These are phyloP conservation scores for Cavia aperea DNA, from an alignment of 2,113 vertebrate genomes.

Conservation along the genomic window DNA sequence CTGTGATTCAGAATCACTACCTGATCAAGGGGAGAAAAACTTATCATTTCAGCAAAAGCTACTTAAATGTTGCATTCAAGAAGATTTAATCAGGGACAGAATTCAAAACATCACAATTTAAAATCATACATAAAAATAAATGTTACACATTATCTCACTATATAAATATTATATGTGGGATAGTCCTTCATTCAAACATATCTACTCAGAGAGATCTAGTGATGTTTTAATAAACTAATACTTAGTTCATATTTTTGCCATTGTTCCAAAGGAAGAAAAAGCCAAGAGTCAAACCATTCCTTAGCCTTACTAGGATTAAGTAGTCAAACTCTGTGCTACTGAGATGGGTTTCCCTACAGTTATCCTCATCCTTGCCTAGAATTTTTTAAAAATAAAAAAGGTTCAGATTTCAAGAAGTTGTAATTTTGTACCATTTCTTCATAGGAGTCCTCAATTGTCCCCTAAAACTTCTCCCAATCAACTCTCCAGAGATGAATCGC, in stretches of 20 bases:
- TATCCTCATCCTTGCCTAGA: slow-evolving; percentile 42
- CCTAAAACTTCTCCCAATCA: slow-evolving; percentile 63
- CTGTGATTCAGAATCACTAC: neutral
- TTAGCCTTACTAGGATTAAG: slow-evolving; percentile 36
- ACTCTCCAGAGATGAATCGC: slow-evolving; percentile 68
- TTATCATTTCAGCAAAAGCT: neutral
- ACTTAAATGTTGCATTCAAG: neutral
- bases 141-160: neutral
- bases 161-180: neutral
- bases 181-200: slow-evolving; percentile 7
- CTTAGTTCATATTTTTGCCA: slow-evolving; percentile 56
- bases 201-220: slow-evolving; percentile 49
- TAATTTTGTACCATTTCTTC: slow-evolving; percentile 53
- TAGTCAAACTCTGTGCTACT: slow-evolving; percentile 50
- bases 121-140: neutral
- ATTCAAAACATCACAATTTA: slow-evolving; percentile 18
- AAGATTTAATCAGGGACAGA: neutral
- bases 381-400: slow-evolving; percentile 46
- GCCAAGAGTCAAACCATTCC: slow-evolving; percentile 1
- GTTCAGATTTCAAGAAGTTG: slow-evolving; percentile 49
- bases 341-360: slow-evolving; percentile 38
- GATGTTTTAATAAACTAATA: slow-evolving; percentile 49
- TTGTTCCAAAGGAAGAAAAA: slow-evolving; percentile 41
- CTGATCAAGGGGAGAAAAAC: neutral
- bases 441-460: slow-evolving; percentile 48